These are phyloP conservation scores for Drosophila antonietae DNA, from an alignment of 2,888 invertebrate genomes.

Conservation along the genomic window DNA sequence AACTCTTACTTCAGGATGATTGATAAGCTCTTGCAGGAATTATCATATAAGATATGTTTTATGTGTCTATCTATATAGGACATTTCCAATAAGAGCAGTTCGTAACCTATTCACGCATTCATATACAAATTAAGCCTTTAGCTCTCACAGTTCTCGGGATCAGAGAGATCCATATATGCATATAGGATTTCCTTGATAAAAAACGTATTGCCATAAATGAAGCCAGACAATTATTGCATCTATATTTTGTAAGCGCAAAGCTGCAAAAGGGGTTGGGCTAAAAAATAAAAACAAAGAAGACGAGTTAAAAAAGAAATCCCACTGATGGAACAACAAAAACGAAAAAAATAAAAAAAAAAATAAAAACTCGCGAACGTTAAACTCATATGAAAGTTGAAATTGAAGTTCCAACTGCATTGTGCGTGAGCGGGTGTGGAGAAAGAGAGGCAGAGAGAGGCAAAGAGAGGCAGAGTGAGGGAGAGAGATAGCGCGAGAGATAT, in stretches of 20 bases:
- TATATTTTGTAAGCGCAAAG: slow-evolving; percentile 61
- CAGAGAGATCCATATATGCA: background rate
- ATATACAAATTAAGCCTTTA: background rate
- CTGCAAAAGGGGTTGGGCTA: slow-evolving; percentile 17
- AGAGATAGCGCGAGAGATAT: background rate
- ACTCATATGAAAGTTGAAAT: slow-evolving; percentile 71
- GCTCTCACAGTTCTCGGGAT: background rate
- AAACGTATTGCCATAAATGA: slow-evolving; percentile 55
- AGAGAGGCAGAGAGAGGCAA: background rate
- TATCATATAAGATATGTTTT: too few species aligned
- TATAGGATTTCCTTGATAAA: background rate
- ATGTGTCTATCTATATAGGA: background rate
- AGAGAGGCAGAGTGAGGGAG: background rate
- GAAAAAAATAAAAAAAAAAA: too few species aligned
- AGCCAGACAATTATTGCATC: slow-evolving; percentile 43
- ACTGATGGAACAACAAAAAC: slow-evolving; percentile 11
- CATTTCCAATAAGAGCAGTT: background rate
- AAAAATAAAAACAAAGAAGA: slow-evolving; percentile 20
- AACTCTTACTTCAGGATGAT: too few species aligned
- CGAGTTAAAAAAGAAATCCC: slow-evolving; percentile 2
- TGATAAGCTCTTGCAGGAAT: too few species aligned
- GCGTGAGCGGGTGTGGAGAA: background rate
- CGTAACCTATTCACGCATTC: background rate
- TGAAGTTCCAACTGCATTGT: slow-evolving; percentile 51
- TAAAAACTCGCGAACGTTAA: slow-evolving; percentile 51